Evolutionary conservation across 1,140 invertebrate species (phyloP), one percentile per base, ranked within the genome.

Genomic region (Pogonognathellus flavescens): DNA sequence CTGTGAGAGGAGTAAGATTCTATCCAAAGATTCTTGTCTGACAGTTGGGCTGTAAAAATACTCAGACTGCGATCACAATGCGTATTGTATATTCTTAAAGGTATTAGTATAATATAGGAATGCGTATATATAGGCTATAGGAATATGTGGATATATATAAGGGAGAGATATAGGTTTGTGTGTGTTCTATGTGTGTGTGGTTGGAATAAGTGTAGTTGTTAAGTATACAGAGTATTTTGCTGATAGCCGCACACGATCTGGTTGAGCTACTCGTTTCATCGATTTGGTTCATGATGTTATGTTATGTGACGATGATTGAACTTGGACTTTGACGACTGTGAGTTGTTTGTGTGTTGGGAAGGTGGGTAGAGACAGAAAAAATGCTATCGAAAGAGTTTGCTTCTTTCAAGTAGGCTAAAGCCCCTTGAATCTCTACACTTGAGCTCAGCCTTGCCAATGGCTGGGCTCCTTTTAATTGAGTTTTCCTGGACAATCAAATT

Each of bases 381-480:
- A 41, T 6, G 31, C 31, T 41, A 41, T 41, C 31, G 31, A 41
- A 3, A 41, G 31, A 41, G 2, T 41, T 41, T 41, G 31, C 31
- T 41, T 41, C 31, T 41, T 41, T 41, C 31, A 41, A 76, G 31
- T 76, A 76, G 49, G 16, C 31, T 49, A 76, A 76, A 50, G 41
- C 22, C 41, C 70, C 31, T 76, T 76, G 70, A 76, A 76, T 76
- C 70, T 76, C 70, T 76, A 25, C 70, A 76, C 70, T 76, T 76
- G 70, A 76, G 70, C 41, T 76, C 70, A 76, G 70, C 41, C 70
- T 76, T 76, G 70, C 70, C 70, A 76, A 76, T 76, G 70, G 70
- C 70, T 76, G 70, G 25, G 41, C 70, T 76, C 70, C 70, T 76
- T 76, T 76, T 76, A 76, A 76, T 76, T 76, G 70, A 76, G 70